A percentile compares a stretch with the other conserved stretches of the same genome.
Evolutionary conservation across 2,797 vertebrate species (phyloP).

Genomic region (Arrhamphus sclerolepis): DNA sequence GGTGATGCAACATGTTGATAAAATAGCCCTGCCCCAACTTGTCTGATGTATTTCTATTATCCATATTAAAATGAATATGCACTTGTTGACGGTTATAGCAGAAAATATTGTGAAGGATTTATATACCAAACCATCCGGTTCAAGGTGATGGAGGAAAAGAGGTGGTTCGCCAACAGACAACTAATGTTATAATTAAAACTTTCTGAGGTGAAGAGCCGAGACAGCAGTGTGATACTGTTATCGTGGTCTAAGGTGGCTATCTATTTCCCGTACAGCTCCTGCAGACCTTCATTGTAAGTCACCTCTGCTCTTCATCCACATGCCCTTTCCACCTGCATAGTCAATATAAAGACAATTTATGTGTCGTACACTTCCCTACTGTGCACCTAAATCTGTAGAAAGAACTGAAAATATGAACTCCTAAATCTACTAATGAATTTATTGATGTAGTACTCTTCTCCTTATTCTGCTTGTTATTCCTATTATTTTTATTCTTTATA

Average conservation of each 20-base stretch:
- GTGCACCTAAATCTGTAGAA: too few relatives aligned
- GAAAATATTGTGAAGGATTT: constrained; percentile 32
- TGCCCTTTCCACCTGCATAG: not conserved
- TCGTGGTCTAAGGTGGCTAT: not conserved
- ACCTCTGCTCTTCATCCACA: not conserved
- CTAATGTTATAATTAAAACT: constrained; percentile 19
- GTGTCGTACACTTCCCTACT: too few relatives aligned
- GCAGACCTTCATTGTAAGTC: not conserved
- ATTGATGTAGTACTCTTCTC: too few relatives aligned
- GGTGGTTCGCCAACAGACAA: constrained; percentile 14
- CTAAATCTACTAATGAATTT: too few relatives aligned
- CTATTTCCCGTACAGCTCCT: not conserved
- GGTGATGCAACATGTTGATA: not conserved
- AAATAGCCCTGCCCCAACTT: not conserved
- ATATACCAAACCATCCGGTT: constrained; percentile 20
- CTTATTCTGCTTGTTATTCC: too few relatives aligned
- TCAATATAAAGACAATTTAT: not conserved
- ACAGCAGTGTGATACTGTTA: not conserved
- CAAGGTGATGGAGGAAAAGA: constrained; percentile 30
- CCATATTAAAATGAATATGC: not conserved
- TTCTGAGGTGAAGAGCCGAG: constrained; percentile 10
- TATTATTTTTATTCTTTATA: not conserved
- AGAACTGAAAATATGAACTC: too few relatives aligned
- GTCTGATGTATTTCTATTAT: not conserved
- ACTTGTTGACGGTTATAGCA: constrained; percentile 14